Percentiles rank a stretch among this genome's conserved stretches.
These are phyloP conservation scores for Anastatus disparis DNA, from an alignment of 1,140 invertebrate species.

Conservation along the genomic window DNA sequence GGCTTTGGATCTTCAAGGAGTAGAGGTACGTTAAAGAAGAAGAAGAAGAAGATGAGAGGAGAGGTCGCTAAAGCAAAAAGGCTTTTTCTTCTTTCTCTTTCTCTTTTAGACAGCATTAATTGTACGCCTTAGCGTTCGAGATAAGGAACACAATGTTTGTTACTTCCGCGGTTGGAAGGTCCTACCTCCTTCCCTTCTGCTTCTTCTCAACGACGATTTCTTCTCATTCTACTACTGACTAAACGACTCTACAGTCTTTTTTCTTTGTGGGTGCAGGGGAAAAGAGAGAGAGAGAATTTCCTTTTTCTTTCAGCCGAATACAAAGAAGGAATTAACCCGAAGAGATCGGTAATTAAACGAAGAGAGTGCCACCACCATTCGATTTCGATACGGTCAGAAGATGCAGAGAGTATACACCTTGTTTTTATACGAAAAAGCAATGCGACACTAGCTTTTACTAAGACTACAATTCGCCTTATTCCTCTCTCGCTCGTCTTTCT, in stretches of 20 bases:
- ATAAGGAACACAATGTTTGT: constrained; percentile 63
- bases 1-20: constrained; percentile 40
- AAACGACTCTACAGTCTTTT: constrained; percentile 48
- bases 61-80: constrained; percentile 54
- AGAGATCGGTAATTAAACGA: constrained; percentile 53
- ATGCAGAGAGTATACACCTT: too few species aligned
- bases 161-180: constrained; percentile 52
- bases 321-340: constrained; percentile 55
- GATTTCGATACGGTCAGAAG: constrained; percentile 7
- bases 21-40: constrained; percentile 39
- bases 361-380: too few species aligned
- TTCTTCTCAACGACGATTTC: too few species aligned
- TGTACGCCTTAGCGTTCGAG: constrained; percentile 52
- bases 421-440: constrained; percentile 25
- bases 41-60: constrained; percentile 43
- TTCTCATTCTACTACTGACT: not conserved
- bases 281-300: constrained; percentile 45
- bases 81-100: too few species aligned
- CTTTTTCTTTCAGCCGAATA: constrained; percentile 45
- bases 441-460: not conserved
- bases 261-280: constrained; percentile 44
- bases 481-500: constrained; percentile 14
- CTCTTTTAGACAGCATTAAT: constrained; percentile 61
- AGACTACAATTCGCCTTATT: not conserved
- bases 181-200: not conserved